Evolutionary conservation across 2,113 vertebrate species (phyloP).

Genomic region (Nibea coibor): DNA sequence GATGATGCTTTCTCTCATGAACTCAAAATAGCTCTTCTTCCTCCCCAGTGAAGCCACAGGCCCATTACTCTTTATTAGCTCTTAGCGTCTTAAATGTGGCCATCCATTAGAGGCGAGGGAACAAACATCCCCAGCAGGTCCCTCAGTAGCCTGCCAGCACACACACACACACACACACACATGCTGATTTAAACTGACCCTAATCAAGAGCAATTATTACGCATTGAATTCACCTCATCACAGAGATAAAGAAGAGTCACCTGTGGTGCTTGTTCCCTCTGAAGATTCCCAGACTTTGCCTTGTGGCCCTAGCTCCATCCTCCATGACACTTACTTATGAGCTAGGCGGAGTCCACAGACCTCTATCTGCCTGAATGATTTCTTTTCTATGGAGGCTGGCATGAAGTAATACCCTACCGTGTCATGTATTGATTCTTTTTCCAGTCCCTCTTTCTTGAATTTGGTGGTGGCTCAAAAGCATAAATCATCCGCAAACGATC

Average conservation of each 20-base stretch:
- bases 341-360: constrained; percentile 58
- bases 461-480: constrained; percentile 75
- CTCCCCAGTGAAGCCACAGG: constrained; percentile 66
- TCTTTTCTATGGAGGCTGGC: constrained; percentile 74
- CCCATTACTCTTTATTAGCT: constrained; percentile 84
- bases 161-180: constrained; percentile 22
- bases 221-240: constrained; percentile 59
- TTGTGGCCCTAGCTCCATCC: neutral
- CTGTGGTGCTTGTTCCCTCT: constrained; percentile 23
- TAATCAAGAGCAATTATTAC: constrained; percentile 71
- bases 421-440: constrained; percentile 79
- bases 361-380: constrained; percentile 81
- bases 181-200: constrained; percentile 61
- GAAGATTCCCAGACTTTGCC: constrained; percentile 45
- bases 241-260: constrained; percentile 45
- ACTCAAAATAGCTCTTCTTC: constrained; percentile 77
- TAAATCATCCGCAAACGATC: constrained; percentile 81
- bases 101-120: constrained; percentile 76
- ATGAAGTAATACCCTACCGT: constrained; percentile 80
- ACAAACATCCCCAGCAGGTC: constrained; percentile 67
- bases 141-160: constrained; percentile 36
- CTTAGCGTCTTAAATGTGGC: constrained; percentile 78
- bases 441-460: constrained; percentile 74
- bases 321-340: constrained; percentile 56
- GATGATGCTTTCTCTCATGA: constrained; percentile 80